Base-by-base conservation (phyloP, 2,888 invertebrate species). In the Furcula furcula region DNA sequence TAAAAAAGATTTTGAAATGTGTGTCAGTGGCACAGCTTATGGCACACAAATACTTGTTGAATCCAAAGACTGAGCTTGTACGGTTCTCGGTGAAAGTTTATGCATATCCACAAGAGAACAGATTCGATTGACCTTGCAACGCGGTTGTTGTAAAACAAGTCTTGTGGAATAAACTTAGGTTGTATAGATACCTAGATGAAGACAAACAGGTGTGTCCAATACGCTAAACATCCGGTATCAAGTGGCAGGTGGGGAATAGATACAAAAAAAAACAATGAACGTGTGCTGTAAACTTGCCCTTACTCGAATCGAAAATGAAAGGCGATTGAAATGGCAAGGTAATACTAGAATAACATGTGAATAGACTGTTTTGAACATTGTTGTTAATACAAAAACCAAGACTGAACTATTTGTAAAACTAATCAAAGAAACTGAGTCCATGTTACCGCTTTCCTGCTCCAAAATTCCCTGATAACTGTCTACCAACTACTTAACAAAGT, bases 81-180 rank as follows among this genome's bases (percentile, higher is more conserved):
- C 16, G 38, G 23, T 39, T 31, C 18, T 22, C 26, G 65, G 72
- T 66, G 71, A 71, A 71, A 71, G 71, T 71, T 64, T 61, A 46
- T 49, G 46, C 48, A 55, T 55, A 44, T n/a, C n/a, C n/a, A n/a
- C 30, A 56, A 18, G 38, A 38, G 43, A 37, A 47, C 38, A 31
- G 33, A 40, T 48, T 47, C 40, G 42, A 52, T 57, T 65, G 70
- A 67, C 72, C 72, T 68, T 66, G 67, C 49, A 48, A 31, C 31
- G 40, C 53, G 46, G 39, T 50, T 31, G 26, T 55, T 31, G 53
- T 53, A 50, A 58, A 65, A 68, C 62, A 38, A 59, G 64, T 61
- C 40, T 51, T 36, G 43, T 42, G 38, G 39, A 21, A 34, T 33
- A 40, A 36, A 38, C 26, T n/a, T 40, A 40, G 27, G 29, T 29